Percentiles rank a stretch among this genome's conserved stretches.
Evolutionary conservation across 2,113 vertebrate genomes (phyloP).

Genomic region (Callaeas wilsoni): DNA sequence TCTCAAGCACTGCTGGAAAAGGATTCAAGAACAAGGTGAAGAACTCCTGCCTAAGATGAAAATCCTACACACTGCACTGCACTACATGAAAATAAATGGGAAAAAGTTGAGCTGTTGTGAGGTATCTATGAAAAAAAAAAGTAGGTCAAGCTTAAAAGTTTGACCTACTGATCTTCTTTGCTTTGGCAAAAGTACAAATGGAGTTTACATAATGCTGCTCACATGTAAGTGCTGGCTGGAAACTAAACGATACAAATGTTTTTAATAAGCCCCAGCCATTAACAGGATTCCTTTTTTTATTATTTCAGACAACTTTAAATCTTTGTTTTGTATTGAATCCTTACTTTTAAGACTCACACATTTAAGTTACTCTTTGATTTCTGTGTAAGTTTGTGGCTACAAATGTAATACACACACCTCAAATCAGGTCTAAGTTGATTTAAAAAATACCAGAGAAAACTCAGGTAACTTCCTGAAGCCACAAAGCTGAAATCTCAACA

Average conservation of each 20-base stretch:
- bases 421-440: neutral
- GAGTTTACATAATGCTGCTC: constrained; percentile 21
- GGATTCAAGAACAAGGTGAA: neutral
- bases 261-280: neutral
- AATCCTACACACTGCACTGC: neutral
- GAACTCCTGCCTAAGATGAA: neutral
- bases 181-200: constrained; percentile 41
- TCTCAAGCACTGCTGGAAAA: neutral
- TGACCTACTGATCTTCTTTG: constrained; percentile 44
- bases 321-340: neutral
- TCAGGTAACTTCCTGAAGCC: neutral
- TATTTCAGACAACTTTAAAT: neutral
- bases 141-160: constrained; percentile 31
- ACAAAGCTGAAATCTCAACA: neutral
- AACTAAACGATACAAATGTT: neutral
- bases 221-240: neutral
- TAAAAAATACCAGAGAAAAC: neutral
- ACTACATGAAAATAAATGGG: neutral
- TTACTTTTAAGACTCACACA: neutral
- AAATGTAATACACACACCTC: neutral
- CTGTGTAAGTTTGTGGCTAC: neutral
- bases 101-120: neutral
- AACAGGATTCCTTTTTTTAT: neutral
- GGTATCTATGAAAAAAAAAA: neutral
- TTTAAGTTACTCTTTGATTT: neutral